phyloP scores from a whole-genome alignment of 2,888 invertebrate genomes.

The Drosophila sordidapex region DNA sequence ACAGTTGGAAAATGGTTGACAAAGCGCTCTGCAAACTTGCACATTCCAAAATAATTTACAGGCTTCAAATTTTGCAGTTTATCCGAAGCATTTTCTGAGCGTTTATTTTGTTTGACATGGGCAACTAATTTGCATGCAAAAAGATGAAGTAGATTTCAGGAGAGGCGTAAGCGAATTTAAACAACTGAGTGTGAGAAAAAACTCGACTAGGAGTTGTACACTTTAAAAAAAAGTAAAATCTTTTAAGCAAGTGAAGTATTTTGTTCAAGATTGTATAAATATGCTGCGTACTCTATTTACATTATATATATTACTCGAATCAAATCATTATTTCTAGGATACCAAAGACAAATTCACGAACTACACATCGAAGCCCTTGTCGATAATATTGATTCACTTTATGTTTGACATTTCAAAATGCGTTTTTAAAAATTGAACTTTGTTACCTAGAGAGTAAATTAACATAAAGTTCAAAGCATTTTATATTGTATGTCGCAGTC shows the following conservation, averaged over 20 bases:
- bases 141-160: not conserved
- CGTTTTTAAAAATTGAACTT: not conserved
- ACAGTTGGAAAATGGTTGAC: conserved; percentile 40
- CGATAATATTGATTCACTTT: not conserved
- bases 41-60: conserved; percentile 11
- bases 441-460: not conserved
- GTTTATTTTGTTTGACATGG: not conserved
- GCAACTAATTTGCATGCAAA: not conserved
- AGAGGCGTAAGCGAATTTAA: not conserved
- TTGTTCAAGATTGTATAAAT: not conserved
- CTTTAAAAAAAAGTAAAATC: not conserved
- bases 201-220: not conserved
- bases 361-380: not conserved
- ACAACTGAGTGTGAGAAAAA: not conserved
- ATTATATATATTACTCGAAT: not conserved
- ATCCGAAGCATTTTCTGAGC: not conserved
- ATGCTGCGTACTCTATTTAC: no score
- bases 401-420: not conserved
- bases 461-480: not conserved
- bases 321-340: not conserved
- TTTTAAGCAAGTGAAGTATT: not conserved
- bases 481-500: not conserved
- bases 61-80: not conserved
- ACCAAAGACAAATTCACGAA: not conserved
- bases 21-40: conserved; percentile 23